phyloP scores from a whole-genome alignment of 2,797 vertebrate genomes.

The Periophthalmus magnuspinnatus region DNA sequence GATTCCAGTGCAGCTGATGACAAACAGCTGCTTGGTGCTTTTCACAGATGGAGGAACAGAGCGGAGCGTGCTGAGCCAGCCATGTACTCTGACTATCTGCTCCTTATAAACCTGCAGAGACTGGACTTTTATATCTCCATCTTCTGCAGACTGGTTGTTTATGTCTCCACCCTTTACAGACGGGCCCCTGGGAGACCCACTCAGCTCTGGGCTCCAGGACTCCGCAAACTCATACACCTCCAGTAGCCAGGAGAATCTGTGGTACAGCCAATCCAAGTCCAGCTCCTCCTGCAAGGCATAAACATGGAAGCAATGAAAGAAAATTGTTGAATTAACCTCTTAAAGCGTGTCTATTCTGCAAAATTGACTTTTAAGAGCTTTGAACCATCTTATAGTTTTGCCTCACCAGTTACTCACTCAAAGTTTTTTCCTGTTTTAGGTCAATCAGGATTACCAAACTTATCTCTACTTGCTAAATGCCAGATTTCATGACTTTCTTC shows the following conservation, averaged over 20 bases:
- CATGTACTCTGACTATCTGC: conserved; percentile 63
- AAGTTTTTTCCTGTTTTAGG: too few relatives aligned
- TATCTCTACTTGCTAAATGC: too few relatives aligned
- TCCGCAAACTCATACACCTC: conserved; percentile 66
- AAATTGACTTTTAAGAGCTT: too few relatives aligned
- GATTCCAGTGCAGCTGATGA: conserved; percentile 63
- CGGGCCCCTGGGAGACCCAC: conserved; percentile 69
- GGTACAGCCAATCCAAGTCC: conserved; percentile 75
- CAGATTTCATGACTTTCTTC: too few relatives aligned
- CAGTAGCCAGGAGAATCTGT: conserved; percentile 70
- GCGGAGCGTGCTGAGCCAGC: conserved; percentile 67
- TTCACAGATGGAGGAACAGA: conserved; percentile 54
- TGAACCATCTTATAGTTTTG: too few relatives aligned
- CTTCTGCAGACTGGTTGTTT: conserved; percentile 53
- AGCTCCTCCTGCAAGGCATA: conserved; percentile 64
- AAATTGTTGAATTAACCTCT: not conserved
- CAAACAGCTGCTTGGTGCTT: conserved; percentile 74
- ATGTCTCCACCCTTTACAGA: conserved; percentile 46
- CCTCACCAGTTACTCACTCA: too few relatives aligned
- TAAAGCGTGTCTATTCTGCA: too few relatives aligned
- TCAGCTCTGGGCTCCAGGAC: conserved; percentile 64
- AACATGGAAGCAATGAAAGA: not conserved
- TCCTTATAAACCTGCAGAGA: conserved; percentile 65
- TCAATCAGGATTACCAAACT: too few relatives aligned
- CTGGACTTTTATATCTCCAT: conserved; percentile 53